A percentile compares a stretch with the other conserved stretches of the same genome.
Conservation (phyloP, 2,888 invertebrate species). For the Aproaerema taeniolella region DNA sequence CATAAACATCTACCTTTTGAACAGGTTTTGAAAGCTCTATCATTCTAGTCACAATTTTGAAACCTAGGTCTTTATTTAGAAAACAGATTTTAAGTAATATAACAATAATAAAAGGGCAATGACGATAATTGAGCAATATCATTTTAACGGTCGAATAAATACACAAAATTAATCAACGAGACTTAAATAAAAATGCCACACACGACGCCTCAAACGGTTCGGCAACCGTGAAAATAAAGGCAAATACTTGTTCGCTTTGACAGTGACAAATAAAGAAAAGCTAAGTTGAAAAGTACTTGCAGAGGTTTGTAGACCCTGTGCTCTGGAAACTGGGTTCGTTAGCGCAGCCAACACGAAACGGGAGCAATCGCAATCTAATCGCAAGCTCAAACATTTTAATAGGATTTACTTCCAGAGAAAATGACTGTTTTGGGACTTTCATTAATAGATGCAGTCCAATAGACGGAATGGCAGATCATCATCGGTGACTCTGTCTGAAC, state of each 20-base stretch:
- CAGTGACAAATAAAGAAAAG: too few species aligned
- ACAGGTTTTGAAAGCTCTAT: background rate
- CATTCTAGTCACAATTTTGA: background rate
- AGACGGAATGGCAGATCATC: too few species aligned
- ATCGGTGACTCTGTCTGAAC: background rate
- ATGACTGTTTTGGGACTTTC: background rate
- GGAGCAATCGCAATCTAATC: background rate
- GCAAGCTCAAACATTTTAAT: conserved; percentile 3
- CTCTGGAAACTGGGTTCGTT: too few species aligned
- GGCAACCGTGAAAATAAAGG: background rate
- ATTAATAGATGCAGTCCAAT: too few species aligned
- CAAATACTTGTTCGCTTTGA: too few species aligned
- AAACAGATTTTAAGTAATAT: background rate
- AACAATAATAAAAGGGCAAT: background rate
- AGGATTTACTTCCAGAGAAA: background rate
- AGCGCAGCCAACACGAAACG: conserved; percentile 8
- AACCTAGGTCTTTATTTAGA: background rate
- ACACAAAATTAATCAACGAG: background rate
- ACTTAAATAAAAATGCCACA: too few species aligned
- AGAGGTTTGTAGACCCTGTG: too few species aligned
- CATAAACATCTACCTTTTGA: background rate
- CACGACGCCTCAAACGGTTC: too few species aligned
- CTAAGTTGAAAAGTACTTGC: too few species aligned
- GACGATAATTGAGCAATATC: background rate
- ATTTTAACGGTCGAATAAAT: background rate